phyloP scores from a whole-genome alignment of 1,140 invertebrate species.

The Pachyrhynchus sulphureomaculatus region DNA sequence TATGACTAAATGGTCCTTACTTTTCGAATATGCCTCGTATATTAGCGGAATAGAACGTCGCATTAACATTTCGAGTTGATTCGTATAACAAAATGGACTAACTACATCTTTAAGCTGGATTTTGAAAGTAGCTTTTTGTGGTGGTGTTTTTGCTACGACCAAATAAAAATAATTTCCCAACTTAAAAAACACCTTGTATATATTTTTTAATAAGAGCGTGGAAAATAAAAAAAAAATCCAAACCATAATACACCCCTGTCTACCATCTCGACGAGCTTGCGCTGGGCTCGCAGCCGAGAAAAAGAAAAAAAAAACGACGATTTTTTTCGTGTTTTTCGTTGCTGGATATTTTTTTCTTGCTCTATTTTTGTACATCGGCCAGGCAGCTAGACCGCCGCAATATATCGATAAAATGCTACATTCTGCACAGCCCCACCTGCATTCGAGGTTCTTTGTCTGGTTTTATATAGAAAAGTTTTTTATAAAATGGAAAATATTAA shows the following conservation, averaged over 20 bases:
- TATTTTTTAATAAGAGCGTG: too few species aligned
- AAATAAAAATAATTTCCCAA: too few species aligned
- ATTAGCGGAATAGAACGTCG: too few species aligned
- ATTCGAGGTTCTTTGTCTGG: conserved; percentile 24
- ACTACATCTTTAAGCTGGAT: too few species aligned
- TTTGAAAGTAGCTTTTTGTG: too few species aligned
- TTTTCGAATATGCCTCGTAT: too few species aligned
- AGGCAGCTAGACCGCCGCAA: conserved; percentile 29
- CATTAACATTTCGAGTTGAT: too few species aligned
- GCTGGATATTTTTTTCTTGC: conserved; percentile 31
- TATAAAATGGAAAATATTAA: conserved; percentile 5
- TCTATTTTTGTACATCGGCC: conserved; percentile 29
- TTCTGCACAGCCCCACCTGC: conserved; percentile 18
- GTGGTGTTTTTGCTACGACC: too few species aligned
- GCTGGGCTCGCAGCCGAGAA: not conserved
- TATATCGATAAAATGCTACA: conserved; percentile 33
- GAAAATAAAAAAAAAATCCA: not conserved
- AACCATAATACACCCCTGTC: conserved; percentile 15
- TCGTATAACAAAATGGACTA: too few species aligned
- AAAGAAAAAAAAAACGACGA: conserved; percentile 22
- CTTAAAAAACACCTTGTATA: too few species aligned
- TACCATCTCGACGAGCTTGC: conserved; percentile 12
- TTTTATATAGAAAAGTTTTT: conserved; percentile 14
- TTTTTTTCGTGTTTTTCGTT: conserved; percentile 36
- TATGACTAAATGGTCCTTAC: too few species aligned